Evolutionary conservation across 2,888 invertebrate genomes (phyloP), one percentile per base, ranked within the genome.

Genomic region (Prosopocoilus inquinatus): DNA sequence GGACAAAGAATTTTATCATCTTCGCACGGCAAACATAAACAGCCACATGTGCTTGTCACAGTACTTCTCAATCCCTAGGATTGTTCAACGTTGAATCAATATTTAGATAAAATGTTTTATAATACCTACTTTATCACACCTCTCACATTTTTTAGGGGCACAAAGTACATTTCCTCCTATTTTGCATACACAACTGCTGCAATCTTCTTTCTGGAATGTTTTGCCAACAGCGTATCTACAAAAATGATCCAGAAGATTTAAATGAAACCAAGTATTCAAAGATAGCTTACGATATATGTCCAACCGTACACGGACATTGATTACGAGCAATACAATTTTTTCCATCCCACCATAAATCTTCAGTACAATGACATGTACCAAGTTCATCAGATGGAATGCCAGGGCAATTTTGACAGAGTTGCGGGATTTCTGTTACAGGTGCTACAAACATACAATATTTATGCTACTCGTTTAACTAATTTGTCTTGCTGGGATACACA

Each of bases 101-200:
- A 7, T 44, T 45, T 34, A 33, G 2, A 5, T 47, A 36, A 36
- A 12, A 47, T 13, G 5, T 35, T 34, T 32, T 28, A 32, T 41
- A 46, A 28, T 32, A 70, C 69, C 71, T 68, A 82, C 82, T 69
- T 77, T 69, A 12, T 73, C 76, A 69, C 94, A 94, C 1, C 80
- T 74, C 52, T 85, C 84, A 67, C 91, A 86, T 63, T 80, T 83
- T 67, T 88, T 87, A 2, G 86, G 84, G 39, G 80, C 80, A 70
- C 94, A 94, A 63, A 83, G 81, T 0, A 87, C 75, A 20, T 83
- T 77, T 9, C 94, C 93, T 16, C 89, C 88, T 35, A 92, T 70
- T 60, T 87, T 84, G 71, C 94, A 94, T 41, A 87, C 80, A 68
- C 94, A 94, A 64, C 89, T 85, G 60, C 88, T 84, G 70, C 94